Percentiles rank a stretch among this genome's conserved stretches.
These are phyloP conservation scores for Xyliphius kryptos DNA, from an alignment of 2,113 vertebrate species.

Conservation along the genomic window DNA sequence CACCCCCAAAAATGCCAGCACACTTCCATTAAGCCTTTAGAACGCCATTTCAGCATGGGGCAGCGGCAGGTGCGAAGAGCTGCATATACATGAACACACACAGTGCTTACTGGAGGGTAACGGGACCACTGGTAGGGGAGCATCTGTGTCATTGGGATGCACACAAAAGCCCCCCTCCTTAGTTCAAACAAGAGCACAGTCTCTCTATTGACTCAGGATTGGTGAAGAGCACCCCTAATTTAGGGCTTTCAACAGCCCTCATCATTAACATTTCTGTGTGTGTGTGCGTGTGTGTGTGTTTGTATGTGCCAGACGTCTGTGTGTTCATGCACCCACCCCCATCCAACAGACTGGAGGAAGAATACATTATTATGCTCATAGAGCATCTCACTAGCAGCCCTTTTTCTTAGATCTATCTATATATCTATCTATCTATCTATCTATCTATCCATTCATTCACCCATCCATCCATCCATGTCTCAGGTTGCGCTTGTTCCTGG, in stretches of 20 bases:
- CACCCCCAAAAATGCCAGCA: not conserved
- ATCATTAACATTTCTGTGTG: conserved; percentile 43
- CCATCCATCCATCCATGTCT: too few species aligned
- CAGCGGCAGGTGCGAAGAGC: conserved; percentile 24
- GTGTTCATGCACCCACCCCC: conserved; percentile 17
- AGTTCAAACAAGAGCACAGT: conserved; percentile 35
- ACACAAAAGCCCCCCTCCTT: conserved; percentile 41
- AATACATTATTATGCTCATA: too few species aligned
- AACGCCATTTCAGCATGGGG: conserved; percentile 1
- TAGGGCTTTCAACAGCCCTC: conserved; percentile 42
- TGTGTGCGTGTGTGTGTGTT: conserved; percentile 9
- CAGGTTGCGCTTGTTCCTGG: too few species aligned
- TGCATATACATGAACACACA: conserved; percentile 24
- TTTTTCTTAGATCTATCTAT: too few species aligned
- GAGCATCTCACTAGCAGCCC: too few species aligned
- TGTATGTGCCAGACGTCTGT: not conserved
- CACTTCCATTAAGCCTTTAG: not conserved
- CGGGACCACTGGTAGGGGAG: conserved; percentile 34
- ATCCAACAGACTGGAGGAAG: conserved; percentile 19
- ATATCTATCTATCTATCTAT: too few species aligned
- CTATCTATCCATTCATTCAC: too few species aligned
- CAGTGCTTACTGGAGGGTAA: conserved; percentile 27
- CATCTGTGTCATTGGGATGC: conserved; percentile 46
- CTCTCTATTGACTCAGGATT: conserved; percentile 34
- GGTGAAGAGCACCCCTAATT: conserved; percentile 42